phyloP scores from a whole-genome alignment of 2,888 invertebrate species.

The Stenodema calcarata region DNA sequence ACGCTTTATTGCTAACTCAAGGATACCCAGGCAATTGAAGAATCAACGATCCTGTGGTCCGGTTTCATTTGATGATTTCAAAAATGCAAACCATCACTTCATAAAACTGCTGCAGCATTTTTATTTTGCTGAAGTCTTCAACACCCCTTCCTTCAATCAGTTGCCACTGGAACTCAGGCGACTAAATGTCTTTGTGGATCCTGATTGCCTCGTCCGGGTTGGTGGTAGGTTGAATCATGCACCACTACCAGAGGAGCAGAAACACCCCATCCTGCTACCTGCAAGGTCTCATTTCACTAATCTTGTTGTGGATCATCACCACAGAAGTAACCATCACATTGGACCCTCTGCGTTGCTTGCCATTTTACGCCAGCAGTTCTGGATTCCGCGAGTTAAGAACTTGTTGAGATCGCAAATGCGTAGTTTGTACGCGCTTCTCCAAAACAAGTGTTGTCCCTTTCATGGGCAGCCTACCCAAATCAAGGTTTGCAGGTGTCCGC shows the following conservation, averaged over 20 bases:
- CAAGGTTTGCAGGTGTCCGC: slow-evolving; percentile 33
- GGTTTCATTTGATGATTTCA: not conserved
- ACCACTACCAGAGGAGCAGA: not conserved
- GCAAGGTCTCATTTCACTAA: not conserved
- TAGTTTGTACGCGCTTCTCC: not conserved
- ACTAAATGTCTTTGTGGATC: slow-evolving; percentile 17
- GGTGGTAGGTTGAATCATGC: not conserved
- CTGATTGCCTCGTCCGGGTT: not conserved
- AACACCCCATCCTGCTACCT: slow-evolving; percentile 42
- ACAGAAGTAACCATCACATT: not conserved
- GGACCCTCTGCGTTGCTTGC: not conserved
- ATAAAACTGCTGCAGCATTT: not conserved
- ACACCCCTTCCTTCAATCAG: not conserved
- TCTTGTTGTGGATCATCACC: slow-evolving; percentile 11
- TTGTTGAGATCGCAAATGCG: not conserved
- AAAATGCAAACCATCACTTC: not conserved
- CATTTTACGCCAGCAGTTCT: slow-evolving; percentile 8
- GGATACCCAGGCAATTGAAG: not conserved
- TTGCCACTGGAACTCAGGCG: not conserved
- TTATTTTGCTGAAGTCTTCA: not conserved
- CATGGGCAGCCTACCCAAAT: not conserved
- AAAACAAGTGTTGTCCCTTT: too few relatives aligned
- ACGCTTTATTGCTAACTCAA: not conserved
- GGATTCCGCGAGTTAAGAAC: too few relatives aligned
- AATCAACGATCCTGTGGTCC: not conserved